A percentile compares a stretch with the other conserved stretches of the same genome.
These are phyloP conservation scores for Diachasmimorpha longicaudata DNA, from an alignment of 1,140 invertebrate species.

Conservation along the genomic window DNA sequence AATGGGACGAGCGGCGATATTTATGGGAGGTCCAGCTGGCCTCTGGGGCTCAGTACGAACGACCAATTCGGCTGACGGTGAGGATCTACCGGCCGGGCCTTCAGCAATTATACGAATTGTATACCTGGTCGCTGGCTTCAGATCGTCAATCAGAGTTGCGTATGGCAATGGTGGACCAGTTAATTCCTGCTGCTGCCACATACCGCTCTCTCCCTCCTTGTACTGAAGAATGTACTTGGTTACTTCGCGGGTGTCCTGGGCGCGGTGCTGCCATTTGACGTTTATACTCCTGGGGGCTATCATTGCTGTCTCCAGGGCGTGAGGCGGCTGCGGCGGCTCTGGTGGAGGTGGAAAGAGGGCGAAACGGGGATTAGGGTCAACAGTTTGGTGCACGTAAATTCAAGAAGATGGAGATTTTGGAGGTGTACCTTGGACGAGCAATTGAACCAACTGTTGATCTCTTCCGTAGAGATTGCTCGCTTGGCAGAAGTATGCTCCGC, in stretches of 20 bases:
- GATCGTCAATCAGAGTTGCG: slow-evolving; percentile 70
- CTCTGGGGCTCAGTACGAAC: slow-evolving; percentile 79
- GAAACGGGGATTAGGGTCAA: not conserved
- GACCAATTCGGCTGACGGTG: slow-evolving; percentile 72
- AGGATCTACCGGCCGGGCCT: slow-evolving; percentile 76
- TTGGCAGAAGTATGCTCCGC: slow-evolving; percentile 82
- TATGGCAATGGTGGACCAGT: slow-evolving; percentile 68
- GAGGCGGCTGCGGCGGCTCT: slow-evolving; percentile 78
- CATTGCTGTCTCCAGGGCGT: slow-evolving; percentile 72
- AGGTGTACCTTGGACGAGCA: slow-evolving; percentile 77
- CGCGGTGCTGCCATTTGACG: slow-evolving; percentile 77
- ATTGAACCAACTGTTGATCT: slow-evolving; percentile 81
- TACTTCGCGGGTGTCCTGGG: slow-evolving; percentile 72
- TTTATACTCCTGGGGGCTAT: slow-evolving; percentile 74
- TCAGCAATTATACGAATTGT: slow-evolving; percentile 77
- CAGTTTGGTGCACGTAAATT: not conserved
- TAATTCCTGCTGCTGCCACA: slow-evolving; percentile 73
- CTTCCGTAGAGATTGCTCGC: slow-evolving; percentile 82
- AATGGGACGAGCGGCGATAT: slow-evolving; percentile 72
- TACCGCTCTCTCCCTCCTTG: slow-evolving; percentile 69
- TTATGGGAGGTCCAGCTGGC: slow-evolving; percentile 76
- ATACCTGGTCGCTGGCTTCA: slow-evolving; percentile 81
- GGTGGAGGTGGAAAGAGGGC: slow-evolving; percentile 23
- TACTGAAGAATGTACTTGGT: slow-evolving; percentile 79
- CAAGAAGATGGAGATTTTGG: not conserved